Percentiles rank a stretch among this genome's conserved stretches.
phyloP scores from a whole-genome alignment of 2,113 vertebrate species.

The Chiloscyllium plagiosum region DNA sequence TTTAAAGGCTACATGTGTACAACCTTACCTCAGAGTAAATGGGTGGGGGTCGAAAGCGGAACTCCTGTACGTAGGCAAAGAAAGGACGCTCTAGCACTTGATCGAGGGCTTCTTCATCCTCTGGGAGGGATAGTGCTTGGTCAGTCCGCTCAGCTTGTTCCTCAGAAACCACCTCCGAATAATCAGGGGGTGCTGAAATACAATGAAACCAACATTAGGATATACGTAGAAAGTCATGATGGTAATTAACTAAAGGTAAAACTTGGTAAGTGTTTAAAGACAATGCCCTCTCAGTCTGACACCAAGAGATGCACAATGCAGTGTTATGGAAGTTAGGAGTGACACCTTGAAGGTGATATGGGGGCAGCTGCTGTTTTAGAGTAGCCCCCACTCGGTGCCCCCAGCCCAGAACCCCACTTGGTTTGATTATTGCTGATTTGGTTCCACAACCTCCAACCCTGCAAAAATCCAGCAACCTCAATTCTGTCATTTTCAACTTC shows the following conservation, averaged over 20 bases:
- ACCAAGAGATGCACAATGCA: not conserved
- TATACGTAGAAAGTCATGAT: not conserved
- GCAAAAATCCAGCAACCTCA: not conserved
- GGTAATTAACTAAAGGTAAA: not conserved
- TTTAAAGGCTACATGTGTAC: not conserved
- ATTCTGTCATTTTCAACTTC: not conserved
- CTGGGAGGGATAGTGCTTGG: conserved; percentile 44
- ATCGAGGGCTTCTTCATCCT: conserved; percentile 52
- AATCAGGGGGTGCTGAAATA: conserved; percentile 80
- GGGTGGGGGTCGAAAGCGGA: conserved; percentile 81
- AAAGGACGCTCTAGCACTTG: conserved; percentile 68
- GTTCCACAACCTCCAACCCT: not conserved
- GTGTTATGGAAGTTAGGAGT: not conserved
- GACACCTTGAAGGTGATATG: not conserved
- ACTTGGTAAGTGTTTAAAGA: not conserved
- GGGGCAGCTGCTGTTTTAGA: not conserved
- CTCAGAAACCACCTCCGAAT: conserved; percentile 70
- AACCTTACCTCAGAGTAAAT: conserved; percentile 80
- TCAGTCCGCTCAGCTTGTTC: conserved; percentile 47
- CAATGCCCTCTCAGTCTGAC: not conserved
- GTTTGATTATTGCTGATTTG: not conserved
- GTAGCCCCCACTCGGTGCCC: not conserved
- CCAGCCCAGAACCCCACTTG: not conserved
- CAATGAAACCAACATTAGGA: not conserved
- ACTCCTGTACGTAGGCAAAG: conserved; percentile 83